Conservation (phyloP, 2,113 vertebrate genomes). For the Daboia siamensis region DNA sequence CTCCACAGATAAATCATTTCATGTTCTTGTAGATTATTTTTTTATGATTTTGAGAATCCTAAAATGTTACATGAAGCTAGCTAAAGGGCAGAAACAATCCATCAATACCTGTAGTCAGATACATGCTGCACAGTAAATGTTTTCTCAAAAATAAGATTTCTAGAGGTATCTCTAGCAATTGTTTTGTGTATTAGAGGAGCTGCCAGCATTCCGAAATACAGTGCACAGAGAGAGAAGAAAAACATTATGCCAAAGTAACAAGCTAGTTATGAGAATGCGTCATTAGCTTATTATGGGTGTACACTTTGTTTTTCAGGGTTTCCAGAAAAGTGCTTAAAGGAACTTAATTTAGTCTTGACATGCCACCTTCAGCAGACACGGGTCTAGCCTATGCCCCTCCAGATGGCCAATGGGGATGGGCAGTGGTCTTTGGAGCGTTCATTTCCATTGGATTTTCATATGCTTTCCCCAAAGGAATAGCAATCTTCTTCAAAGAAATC, state of each 20-base stretch:
- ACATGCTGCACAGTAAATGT: neutral
- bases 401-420: constrained; percentile 80
- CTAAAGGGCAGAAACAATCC: neutral
- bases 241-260: neutral
- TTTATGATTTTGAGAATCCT: neutral
- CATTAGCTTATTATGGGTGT: constrained; percentile 5
- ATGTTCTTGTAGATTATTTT: neutral
- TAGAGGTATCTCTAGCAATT: neutral
- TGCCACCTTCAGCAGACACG: constrained; percentile 47
- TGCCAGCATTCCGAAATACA: neutral
- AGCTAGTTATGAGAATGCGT: neutral
- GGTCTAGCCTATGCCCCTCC: constrained; percentile 54
- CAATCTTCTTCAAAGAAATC: constrained; percentile 82
- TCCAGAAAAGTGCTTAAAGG: constrained; percentile 2
- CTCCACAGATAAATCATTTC: neutral
- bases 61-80: neutral
- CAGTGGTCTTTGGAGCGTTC: constrained; percentile 75
- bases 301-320: constrained; percentile 45
- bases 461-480: constrained; percentile 77
- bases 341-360: constrained; percentile 34
- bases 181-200: neutral
- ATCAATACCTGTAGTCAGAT: neutral
- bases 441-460: constrained; percentile 80
- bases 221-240: fast-evolving
- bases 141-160: neutral